These are phyloP conservation scores for Tragulus kanchil DNA, from an alignment of 2,113 vertebrate genomes.

Conservation along the genomic window DNA sequence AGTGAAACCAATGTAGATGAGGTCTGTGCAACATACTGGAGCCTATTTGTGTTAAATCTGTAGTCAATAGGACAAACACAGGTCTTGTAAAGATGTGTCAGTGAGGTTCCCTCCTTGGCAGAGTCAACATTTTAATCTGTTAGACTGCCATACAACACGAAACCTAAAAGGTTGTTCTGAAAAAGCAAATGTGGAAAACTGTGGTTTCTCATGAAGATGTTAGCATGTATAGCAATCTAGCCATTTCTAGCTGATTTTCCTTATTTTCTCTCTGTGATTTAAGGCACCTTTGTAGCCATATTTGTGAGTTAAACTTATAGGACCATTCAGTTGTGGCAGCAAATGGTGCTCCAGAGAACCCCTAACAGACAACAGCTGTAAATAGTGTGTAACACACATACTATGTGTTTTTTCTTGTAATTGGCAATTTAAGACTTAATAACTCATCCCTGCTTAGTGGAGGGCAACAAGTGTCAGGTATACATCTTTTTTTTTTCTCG, in stretches of 20 bases:
- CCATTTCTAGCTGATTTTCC: constrained; percentile 21
- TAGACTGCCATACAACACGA: background rate
- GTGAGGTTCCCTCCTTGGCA: background rate
- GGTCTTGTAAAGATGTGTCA: background rate
- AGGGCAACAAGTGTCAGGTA: constrained; percentile 50
- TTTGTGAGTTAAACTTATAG: constrained; percentile 81
- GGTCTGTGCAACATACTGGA: background rate
- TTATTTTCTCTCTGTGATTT: constrained; percentile 82
- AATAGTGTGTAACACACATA: constrained; percentile 78
- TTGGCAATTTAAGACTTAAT: constrained; percentile 79
- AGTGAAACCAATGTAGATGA: background rate
- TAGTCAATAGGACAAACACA: background rate
- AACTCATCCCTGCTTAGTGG: constrained; percentile 69
- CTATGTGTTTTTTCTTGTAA: constrained; percentile 44
- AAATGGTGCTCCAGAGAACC: constrained; percentile 84
- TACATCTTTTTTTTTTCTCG: background rate
- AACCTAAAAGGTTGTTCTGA: background rate
- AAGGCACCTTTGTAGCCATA: constrained; percentile 76
- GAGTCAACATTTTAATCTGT: background rate
- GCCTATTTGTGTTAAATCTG: background rate
- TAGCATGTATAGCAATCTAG: constrained; percentile 60
- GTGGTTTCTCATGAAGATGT: constrained; percentile 48
- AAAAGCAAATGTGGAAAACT: constrained; percentile 40
- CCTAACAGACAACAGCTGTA: constrained; percentile 86
- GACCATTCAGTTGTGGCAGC: constrained; percentile 66